phyloP scores from a whole-genome alignment of 2,888 invertebrate species.

The Amphipoea lucens region DNA sequence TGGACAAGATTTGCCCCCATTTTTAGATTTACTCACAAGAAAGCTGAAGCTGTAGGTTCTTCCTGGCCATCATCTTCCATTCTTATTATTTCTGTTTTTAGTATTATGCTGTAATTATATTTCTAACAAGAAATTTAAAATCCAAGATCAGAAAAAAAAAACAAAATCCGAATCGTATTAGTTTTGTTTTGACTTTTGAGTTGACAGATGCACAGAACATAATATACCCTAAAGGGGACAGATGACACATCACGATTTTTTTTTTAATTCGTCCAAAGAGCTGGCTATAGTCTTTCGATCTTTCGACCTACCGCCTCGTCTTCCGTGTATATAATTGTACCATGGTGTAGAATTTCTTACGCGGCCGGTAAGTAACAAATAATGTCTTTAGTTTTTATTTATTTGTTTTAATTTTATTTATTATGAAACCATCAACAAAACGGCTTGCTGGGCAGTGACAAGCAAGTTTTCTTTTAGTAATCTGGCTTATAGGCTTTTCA shows the following conservation, averaged over 20 bases:
- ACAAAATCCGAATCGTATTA: not conserved
- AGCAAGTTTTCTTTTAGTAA: not conserved
- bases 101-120: not conserved
- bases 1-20: conserved; percentile 1
- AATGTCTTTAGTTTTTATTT: too few species aligned
- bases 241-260: too few species aligned
- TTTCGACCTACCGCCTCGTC: too few species aligned
- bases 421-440: not conserved
- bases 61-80: conserved; percentile 66
- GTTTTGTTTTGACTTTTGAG: conserved; percentile 27
- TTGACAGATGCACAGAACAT: too few species aligned
- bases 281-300: too few species aligned
- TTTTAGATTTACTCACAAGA: conserved; percentile 51
- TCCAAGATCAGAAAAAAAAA: not conserved
- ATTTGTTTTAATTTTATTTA: too few species aligned
- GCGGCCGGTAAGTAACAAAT: too few species aligned
- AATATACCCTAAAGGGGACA: too few species aligned
- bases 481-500: conserved; percentile 11
- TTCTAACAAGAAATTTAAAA: not conserved
- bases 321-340: too few species aligned
- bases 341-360: too few species aligned
- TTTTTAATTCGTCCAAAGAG: too few species aligned
- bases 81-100: conserved; percentile 21
- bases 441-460: not conserved
- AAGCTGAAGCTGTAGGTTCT: conserved; percentile 55